Evolutionary conservation across 2,113 vertebrate species (phyloP).

Genomic region (Bothrops jararaca): DNA sequence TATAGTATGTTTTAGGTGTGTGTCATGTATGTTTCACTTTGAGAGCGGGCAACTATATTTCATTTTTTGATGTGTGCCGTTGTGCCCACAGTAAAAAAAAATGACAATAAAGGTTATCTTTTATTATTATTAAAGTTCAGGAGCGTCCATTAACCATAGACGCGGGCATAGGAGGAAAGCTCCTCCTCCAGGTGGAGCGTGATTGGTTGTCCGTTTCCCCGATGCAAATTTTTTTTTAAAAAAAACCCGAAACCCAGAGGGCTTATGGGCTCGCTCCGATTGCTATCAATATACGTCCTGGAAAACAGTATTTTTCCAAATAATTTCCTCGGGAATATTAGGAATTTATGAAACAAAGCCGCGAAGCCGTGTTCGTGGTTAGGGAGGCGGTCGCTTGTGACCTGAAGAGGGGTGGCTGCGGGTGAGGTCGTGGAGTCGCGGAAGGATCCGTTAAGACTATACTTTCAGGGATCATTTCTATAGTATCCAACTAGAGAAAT

Average conservation of each 20-base stretch:
- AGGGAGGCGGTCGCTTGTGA: neutral
- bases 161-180: neutral
- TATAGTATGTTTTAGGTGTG: too few relatives aligned
- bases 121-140: too few relatives aligned
- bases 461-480: conserved; percentile 57
- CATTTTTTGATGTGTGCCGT: too few relatives aligned
- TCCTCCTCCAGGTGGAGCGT: neutral
- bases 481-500: conserved; percentile 48
- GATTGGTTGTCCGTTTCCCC: neutral
- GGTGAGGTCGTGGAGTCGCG: fast-evolving
- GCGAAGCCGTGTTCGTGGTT: fast-evolving
- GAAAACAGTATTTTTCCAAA: neutral
- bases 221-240: too few relatives aligned
- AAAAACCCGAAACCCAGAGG: too few relatives aligned
- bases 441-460: fast-evolving
- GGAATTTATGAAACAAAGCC: fast-evolving
- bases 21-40: too few relatives aligned
- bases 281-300: fast-evolving
- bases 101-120: too few relatives aligned
- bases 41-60: too few relatives aligned
- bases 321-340: neutral
- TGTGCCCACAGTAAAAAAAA: too few relatives aligned
- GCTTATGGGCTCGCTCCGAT: fast-evolving
- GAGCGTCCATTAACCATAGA: neutral
- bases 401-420: fast-evolving